These are phyloP conservation scores for Onchidella celtica DNA, from an alignment of 2,888 invertebrate species.

Conservation along the genomic window DNA sequence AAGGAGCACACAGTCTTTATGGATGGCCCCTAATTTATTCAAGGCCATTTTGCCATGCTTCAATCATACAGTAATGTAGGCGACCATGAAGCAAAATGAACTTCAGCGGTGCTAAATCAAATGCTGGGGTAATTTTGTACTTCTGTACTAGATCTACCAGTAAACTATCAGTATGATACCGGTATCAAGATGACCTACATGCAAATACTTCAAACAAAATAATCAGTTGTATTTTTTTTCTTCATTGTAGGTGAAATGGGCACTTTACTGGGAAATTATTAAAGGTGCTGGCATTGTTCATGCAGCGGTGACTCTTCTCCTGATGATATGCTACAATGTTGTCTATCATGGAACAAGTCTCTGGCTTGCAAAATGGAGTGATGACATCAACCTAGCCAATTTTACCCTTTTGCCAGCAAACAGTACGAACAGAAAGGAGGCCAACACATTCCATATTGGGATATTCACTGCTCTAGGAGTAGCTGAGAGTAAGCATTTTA, in stretches of 20 bases:
- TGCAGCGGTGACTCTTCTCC: constrained; percentile 60
- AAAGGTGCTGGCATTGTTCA: constrained; percentile 66
- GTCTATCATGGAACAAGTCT: constrained; percentile 60
- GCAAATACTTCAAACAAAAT: no score
- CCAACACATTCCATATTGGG: constrained; percentile 63
- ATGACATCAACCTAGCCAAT: constrained; percentile 59
- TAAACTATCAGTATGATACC: no score
- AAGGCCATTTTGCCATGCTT: no score
- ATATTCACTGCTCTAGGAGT: constrained; percentile 66
- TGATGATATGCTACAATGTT: constrained; percentile 59
- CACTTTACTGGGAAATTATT: constrained; percentile 70
- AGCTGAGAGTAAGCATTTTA: constrained; percentile 56
- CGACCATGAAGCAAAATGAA: no score
- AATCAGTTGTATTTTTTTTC: no score
- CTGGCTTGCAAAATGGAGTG: constrained; percentile 73
- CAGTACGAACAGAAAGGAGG: constrained; percentile 57
- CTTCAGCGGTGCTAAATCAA: no score
- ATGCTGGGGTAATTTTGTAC: no score
- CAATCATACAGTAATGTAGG: no score
- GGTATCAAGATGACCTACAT: no score
- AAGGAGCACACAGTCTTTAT: no score
- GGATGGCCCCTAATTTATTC: no score
- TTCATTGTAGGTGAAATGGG: constrained; percentile 67
- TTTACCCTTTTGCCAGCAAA: constrained; percentile 59
- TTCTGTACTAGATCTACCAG: no score